These are phyloP conservation scores for Siphlonurus alternatus DNA, from an alignment of 2,888 invertebrate genomes.

Conservation along the genomic window DNA sequence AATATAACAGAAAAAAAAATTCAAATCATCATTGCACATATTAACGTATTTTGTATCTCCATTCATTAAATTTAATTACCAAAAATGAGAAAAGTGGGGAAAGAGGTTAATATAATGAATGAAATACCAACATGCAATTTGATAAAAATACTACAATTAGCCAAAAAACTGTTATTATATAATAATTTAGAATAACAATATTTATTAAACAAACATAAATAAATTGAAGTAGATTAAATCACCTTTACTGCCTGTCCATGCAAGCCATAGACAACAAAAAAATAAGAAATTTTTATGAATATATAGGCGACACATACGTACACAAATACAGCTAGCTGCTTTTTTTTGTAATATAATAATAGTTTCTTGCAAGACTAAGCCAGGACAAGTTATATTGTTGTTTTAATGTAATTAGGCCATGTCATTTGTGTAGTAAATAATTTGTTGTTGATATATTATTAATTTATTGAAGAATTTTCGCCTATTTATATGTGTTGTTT, in stretches of 20 bases:
- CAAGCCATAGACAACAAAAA: slow-evolving; percentile 20
- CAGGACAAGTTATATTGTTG: neutral
- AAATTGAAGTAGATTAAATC: slow-evolving; percentile 16
- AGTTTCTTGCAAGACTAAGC: neutral
- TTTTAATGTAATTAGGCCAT: neutral
- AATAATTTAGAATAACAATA: neutral
- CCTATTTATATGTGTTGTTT: too few relatives aligned
- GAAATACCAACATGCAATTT: too few relatives aligned
- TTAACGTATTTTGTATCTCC: too few relatives aligned
- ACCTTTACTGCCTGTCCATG: slow-evolving; percentile 22
- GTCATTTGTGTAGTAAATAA: neutral
- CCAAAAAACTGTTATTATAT: too few relatives aligned
- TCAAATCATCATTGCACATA: too few relatives aligned
- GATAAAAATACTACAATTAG: too few relatives aligned
- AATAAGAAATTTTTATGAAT: slow-evolving; percentile 8
- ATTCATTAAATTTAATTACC: too few relatives aligned
- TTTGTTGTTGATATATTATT: too few relatives aligned
- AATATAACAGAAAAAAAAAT: too few relatives aligned
- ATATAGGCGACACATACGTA: neutral
- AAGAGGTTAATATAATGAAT: too few relatives aligned
- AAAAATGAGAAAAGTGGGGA: too few relatives aligned
- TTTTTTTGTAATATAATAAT: neutral
- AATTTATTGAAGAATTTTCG: too few relatives aligned
- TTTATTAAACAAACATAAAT: slow-evolving; percentile 6
- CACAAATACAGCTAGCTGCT: slow-evolving; percentile 1